Base-by-base conservation (phyloP, 1,140 invertebrate genomes). In the Zaprionus africanus region DNA sequence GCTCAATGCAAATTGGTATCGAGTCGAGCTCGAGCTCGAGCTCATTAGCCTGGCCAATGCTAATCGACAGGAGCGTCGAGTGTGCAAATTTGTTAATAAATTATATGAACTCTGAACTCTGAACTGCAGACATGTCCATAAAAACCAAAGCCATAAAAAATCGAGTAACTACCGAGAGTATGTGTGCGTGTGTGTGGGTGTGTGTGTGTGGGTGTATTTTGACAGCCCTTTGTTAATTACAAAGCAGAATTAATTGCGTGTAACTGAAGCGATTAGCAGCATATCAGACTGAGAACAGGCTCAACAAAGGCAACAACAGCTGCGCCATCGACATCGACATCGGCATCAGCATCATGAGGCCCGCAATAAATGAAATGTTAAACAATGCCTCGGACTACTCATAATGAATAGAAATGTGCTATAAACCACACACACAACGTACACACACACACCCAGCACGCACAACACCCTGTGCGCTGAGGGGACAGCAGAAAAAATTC, bases 361-460 rank as follows among this genome's bases (percentile, higher is more conserved):
- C 66, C 61, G 74, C 81, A 88, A 84, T 88, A 84, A 88, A 87
- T 72, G 84, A 83, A 88, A 84, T 78, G 81, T 59, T 88, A 74
- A 68, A 76, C 85, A 76, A 73, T 74, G 75, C 64, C 79, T 63
- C 57, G 76, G 73, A 81, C 81, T 81, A 79, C 85, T 79, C 85
- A 90, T 90, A 88, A 88, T 88, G 84, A 90, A 90, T 90, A 88
- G 85, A 84, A 88, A 88, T 90, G 84, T 64, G 76, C 81, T 77
- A 85, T 88, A 90, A 90, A 90, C 85, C 80, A 76, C 58, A 72
- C 41, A 58, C 22, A 58, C 31, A 51, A 58, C 36, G 46, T 53
- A 61, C 13, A 28, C 13, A 19, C 12, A 24, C n/a, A n/a, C n/a
- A n/a, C n/a, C n/a, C 56, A 49, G n/a, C 57, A 58, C 65, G 36